phyloP scores from a whole-genome alignment of 2,113 vertebrate genomes.

The Nesoenas mayeri region DNA sequence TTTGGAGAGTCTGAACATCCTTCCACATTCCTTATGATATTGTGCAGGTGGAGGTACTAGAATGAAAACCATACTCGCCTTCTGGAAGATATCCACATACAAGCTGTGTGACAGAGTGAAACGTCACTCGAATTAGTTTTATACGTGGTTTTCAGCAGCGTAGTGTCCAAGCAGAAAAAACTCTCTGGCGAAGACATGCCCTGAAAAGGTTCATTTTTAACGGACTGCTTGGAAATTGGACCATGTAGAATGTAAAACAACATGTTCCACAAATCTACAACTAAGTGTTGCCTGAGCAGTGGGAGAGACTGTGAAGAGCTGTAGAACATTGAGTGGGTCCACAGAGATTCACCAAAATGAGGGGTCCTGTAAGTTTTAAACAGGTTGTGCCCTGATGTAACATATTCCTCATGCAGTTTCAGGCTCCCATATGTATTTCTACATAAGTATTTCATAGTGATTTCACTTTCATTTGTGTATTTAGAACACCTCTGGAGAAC shows the following conservation, averaged over 20 bases:
- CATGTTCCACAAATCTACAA: not conserved
- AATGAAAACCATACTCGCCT: not conserved
- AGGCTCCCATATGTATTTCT: not conserved
- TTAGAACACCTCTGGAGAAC: not conserved
- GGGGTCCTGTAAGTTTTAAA: not conserved
- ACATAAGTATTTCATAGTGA: not conserved
- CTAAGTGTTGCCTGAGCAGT: not conserved
- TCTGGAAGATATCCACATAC: not conserved
- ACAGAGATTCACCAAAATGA: not conserved
- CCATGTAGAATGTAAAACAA: not conserved
- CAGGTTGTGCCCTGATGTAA: not conserved
- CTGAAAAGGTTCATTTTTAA: not conserved
- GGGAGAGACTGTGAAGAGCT: not conserved
- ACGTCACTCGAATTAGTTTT: not conserved
- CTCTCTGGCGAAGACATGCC: not conserved
- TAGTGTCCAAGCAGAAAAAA: not conserved
- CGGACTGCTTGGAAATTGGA: not conserved
- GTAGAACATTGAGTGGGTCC: rapidly evolving
- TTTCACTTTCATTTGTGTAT: not conserved
- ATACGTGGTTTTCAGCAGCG: not conserved
- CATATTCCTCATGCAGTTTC: not conserved
- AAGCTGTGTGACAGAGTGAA: not conserved
- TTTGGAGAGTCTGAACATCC: not conserved
- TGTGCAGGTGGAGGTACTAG: not conserved
- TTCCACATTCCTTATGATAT: not conserved